These are phyloP conservation scores for Psix sp. DNA, from an alignment of 1,140 invertebrate genomes.

Conservation along the genomic window DNA sequence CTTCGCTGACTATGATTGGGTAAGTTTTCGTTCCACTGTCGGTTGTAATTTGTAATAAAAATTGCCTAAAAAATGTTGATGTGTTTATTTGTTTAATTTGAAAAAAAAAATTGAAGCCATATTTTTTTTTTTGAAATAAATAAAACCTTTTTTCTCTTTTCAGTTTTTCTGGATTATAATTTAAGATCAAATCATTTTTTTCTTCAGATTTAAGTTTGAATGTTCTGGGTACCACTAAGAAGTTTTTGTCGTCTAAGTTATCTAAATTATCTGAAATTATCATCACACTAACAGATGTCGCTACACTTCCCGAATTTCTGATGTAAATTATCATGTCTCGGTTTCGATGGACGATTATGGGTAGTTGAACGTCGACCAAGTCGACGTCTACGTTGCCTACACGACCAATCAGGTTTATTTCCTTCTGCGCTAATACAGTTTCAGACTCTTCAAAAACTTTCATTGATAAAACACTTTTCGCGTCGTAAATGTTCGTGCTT, in stretches of 20 bases:
- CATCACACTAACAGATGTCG: neutral
- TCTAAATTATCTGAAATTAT: too few species aligned
- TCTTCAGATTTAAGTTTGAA: slow-evolving; percentile 5
- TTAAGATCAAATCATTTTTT: neutral
- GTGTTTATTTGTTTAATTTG: neutral
- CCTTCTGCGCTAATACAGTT: slow-evolving; percentile 1
- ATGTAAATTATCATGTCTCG: neutral
- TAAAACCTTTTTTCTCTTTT: slow-evolving; percentile 5
- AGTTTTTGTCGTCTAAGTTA: slow-evolving; percentile 1
- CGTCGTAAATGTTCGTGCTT: neutral
- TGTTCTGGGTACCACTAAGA: neutral
- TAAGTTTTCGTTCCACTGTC: slow-evolving; percentile 3
- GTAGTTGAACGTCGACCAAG: neutral
- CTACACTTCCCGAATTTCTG: slow-evolving; percentile 3
- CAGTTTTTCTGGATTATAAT: neutral
- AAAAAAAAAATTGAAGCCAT: slow-evolving; percentile 14
- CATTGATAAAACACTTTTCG: neutral
- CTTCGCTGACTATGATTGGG: slow-evolving; percentile 2
- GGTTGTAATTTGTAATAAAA: slow-evolving; percentile 3
- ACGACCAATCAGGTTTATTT: neutral
- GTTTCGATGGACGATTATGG: slow-evolving; percentile 3
- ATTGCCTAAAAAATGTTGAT: slow-evolving; percentile 11
- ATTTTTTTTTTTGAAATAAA: too few species aligned
- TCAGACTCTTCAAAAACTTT: neutral
- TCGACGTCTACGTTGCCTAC: slow-evolving; percentile 2